These are phyloP conservation scores for Chelonia mydas DNA, from an alignment of 2,797 vertebrate species.

Conservation along the genomic window DNA sequence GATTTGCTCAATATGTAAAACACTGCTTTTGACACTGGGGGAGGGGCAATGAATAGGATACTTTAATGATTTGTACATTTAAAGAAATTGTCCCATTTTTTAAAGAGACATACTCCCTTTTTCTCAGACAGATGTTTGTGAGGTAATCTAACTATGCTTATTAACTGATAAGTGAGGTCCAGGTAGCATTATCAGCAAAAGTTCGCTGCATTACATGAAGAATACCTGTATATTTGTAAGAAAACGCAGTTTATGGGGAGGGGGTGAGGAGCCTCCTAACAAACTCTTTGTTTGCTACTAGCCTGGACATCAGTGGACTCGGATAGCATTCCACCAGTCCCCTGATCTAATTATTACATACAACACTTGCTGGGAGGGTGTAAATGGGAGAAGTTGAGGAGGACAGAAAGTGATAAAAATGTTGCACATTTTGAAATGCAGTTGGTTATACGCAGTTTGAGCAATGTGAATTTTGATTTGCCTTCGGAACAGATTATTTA, in stretches of 20 bases:
- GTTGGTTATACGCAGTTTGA: neutral
- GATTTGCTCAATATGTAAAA: neutral
- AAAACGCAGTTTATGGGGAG: neutral
- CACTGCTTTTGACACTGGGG: conserved; percentile 1
- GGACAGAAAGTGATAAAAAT: neutral
- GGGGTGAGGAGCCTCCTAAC: rapidly evolving
- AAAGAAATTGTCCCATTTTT: neutral
- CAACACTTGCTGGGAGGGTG: rapidly evolving
- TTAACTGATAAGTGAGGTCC: neutral
- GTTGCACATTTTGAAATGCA: neutral
- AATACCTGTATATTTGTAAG: rapidly evolving
- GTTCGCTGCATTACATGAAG: neutral
- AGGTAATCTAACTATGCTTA: neutral
- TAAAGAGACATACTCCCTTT: neutral
- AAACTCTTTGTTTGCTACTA: neutral
- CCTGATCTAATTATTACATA: neutral
- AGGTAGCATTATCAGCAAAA: neutral
- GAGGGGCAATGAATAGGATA: neutral
- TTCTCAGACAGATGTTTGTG: neutral
- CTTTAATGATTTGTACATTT: neutral
- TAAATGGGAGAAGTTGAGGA: neutral
- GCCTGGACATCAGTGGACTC: neutral
- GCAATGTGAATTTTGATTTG: neutral
- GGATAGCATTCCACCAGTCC: rapidly evolving
- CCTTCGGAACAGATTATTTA: neutral